Conservation (phyloP, 2,113 vertebrate species). For the Stictonetta naevosa region DNA sequence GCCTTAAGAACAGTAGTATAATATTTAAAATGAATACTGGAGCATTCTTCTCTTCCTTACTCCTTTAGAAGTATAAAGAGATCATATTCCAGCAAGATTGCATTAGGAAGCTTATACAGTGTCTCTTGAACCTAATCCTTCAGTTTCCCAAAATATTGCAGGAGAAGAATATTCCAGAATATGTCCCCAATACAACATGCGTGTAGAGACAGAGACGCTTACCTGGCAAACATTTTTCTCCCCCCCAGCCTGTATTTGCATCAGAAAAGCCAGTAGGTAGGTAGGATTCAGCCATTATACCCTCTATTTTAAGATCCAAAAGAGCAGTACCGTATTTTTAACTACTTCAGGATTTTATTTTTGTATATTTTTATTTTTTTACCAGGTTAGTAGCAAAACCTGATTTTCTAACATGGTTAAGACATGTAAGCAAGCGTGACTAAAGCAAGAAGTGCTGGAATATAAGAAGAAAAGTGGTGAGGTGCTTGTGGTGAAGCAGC, state of each 20-base stretch:
- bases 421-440: no score
- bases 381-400: neutral
- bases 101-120: neutral
- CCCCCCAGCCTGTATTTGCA: accelerated
- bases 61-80: neutral
- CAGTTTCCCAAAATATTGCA: neutral
- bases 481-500: neutral
- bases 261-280: neutral
- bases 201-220: neutral
- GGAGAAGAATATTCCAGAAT: neutral
- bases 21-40: neutral
- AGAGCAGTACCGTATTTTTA: neutral
- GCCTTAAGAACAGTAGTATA: neutral
- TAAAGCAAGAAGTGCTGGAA: neutral
- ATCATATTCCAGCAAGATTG: neutral
- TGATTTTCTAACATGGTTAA: neutral
- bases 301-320: neutral
- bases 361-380: neutral
- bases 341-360: neutral
- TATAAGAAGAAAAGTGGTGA: neutral
- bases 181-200: neutral
- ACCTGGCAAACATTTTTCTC: neutral
- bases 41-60: neutral
- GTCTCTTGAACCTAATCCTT: neutral
- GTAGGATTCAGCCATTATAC: neutral